A percentile compares a stretch with the other conserved stretches of the same genome.
Evolutionary conservation across 1,140 invertebrate species (phyloP).

Genomic region (Macrosteles quadrilineatus): DNA sequence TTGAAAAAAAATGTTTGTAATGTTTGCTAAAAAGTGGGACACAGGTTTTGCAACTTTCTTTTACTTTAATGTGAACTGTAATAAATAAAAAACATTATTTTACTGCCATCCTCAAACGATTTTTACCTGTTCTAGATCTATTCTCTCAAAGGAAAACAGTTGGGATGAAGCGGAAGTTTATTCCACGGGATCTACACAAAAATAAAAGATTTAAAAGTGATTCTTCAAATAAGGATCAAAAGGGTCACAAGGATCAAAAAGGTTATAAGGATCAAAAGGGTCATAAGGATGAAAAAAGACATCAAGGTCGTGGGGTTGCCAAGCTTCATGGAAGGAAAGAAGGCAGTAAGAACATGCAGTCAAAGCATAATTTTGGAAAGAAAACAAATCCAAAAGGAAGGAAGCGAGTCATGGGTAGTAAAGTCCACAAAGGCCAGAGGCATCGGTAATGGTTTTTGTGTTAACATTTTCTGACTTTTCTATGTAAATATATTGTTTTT

Average conservation of each 20-base stretch:
- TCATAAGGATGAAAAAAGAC: too few relatives aligned
- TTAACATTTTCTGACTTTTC: too few relatives aligned
- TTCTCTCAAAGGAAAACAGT: not conserved
- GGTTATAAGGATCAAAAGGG: not conserved
- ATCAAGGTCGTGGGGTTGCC: too few relatives aligned
- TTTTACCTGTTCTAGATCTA: too few relatives aligned
- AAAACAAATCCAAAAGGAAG: not conserved
- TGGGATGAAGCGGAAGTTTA: not conserved
- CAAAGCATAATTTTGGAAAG: not conserved
- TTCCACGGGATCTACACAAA: not conserved
- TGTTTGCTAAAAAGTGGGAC: too few relatives aligned
- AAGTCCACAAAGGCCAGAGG: constrained; percentile 8
- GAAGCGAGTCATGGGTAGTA: not conserved
- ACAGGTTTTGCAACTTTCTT: too few relatives aligned
- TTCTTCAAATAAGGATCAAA: not conserved
- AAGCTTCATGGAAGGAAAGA: not conserved
- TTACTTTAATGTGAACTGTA: too few relatives aligned
- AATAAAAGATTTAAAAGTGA: constrained; percentile 8
- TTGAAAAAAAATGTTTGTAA: too few relatives aligned
- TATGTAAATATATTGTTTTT: too few relatives aligned
- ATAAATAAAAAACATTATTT: too few relatives aligned
- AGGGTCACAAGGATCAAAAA: not conserved
- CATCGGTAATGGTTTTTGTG: not conserved
- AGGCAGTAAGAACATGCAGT: not conserved
- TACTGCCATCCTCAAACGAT: too few relatives aligned